Base-by-base conservation (phyloP, 1,140 invertebrate species). In the Xylocopa sonorina region DNA sequence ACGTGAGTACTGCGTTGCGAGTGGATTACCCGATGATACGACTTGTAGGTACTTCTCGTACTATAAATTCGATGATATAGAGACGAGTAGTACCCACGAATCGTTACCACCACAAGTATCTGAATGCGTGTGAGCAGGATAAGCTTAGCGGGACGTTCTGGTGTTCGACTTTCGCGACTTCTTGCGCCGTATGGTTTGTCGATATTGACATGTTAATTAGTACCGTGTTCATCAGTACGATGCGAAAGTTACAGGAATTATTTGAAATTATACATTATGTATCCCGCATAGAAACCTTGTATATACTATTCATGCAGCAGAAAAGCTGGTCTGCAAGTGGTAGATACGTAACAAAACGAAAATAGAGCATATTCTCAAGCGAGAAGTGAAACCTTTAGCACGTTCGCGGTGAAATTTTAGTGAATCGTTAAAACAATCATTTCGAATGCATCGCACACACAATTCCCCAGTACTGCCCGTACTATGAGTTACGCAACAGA, bases 381-480 rank as follows among this genome's bases (percentile, higher is more conserved):
- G 4, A 18, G 7, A 0, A 29, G 24, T 43, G 46, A 29, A 51
- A 50, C n/a, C 16, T 0, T 12, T 7, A 24, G n/a, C 12, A 5
- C 32, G 29, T 4, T 16, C 3, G 12, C 2, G 32, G 60, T 64
- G 53, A 67, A 46, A 58, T 48, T 48, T 63, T 10, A n/a, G n/a
- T 14, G 12, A 6, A 9, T 29, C 5, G 46, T 67, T 34, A 14
- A 21, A n/a, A 0, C 0, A 34, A 72, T 34, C 27, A 29, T 60
- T 50, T 57, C 6, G 38, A n/a, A 68, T 32, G 63, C 46, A 68
- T n/a, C 32, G 72, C 78, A 67, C 34, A 73, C 81, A 85, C 80
- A 73, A 89, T 60, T 64, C 48, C 84, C n/a, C 69, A 83, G 82
- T 88, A 88, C 86, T 78, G 63, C 32, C 68, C 83, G 87, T 89